Base-by-base conservation (phyloP, 2,113 vertebrate species). In the Megaceryle torquata region DNA sequence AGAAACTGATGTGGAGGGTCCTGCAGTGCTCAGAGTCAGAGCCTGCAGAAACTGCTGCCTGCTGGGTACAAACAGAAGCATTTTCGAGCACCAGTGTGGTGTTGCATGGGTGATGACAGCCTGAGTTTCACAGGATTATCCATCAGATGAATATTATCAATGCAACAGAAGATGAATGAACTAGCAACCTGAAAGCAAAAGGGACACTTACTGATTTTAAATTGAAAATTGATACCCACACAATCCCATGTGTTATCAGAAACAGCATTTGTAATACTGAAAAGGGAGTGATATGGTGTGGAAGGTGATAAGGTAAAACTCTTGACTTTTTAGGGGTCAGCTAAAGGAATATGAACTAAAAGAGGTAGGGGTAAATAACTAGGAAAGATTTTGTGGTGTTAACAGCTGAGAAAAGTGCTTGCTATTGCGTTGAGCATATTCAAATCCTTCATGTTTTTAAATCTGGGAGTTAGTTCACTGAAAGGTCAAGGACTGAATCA, bases 381-480 rank as follows among this genome's bases (percentile, higher is more conserved):
- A 33, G 48, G 51, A 76, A 82, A 68, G 35, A 39, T 85, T 71
- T 82, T 56, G 35, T 33, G 48, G 4, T 65, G 50, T 33, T 82
- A 94, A 43, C 44, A 53, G 60, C 44, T 39, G 29, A 41, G 41
- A 26, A 37, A 91, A 84, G 41, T 37, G 14, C 18, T 88, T 80
- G n/a, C 70, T 74, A 39, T 14, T 61, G 61, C 60, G 57, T 48
- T 71, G 24, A 63, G 64, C n/a, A 11, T 74, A n/a, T 70, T 86
- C n/a, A 37, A 74, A 50, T n/a, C 63, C 16, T 65, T 65, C 39
- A 54, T 86, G 63, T 31, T 82, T 77, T 90, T 65, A 88, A 77
- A n/a, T 51, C 63, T 61, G 15, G 33, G 71, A 91, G 75, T 68
- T 68, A 50, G 95, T 95, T 96, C 85, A 86, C 90, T 74, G 91